Evolutionary conservation across 2,797 vertebrate genomes (phyloP), one percentile per base, ranked within the genome.

Genomic region (Fistularia tabacaria): DNA sequence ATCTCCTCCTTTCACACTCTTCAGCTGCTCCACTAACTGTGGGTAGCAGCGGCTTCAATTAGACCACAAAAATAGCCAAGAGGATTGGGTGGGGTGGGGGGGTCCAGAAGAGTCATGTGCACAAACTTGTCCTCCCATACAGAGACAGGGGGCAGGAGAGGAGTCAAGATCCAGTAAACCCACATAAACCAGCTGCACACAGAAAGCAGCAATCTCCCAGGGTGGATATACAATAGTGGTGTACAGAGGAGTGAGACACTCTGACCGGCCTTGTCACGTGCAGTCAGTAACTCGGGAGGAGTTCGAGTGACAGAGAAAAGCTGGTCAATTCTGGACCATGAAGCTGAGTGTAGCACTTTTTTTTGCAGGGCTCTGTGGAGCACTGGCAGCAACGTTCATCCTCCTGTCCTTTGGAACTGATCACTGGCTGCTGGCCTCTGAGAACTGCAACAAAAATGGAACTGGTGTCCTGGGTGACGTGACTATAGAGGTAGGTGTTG

Each of bases 341-440:
- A 98, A 93, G 88, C 84, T 96, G 11, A 96, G 89, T 0, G 88
- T 98, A 54, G 93, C 92, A 1, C 84, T 95, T 77, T 98, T 96
- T 83, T 98, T 99, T 65, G 96, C 94, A 7, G 95, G 95, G 51
- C 85, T 99, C 49, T 99, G 98, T 40, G 96, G 94, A 39, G 94
- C 94, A 36, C 70, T 98, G 60, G 96, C 93, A 0, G 90, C 92
- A 68, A 88, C 94, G 37, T 91, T 97, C 58, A 92, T 93, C 83
- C 83, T 99, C 51, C 89, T 98, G 59, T 93, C 97, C 0, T 99
- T 98, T 87, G 95, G 96, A 88, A 96, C 95, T 0, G 95, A 99
- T 86, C 98, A 98, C 73, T 99, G 97, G 97, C 93, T 99, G 67
- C 85, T 98, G 69, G 95, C 87, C 54, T 93, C 92, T 0, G 94